Percentiles rank a stretch among this genome's conserved stretches.
Evolutionary conservation across 2,113 vertebrate species (phyloP).

Genomic region (Edolisoma coerulescens): DNA sequence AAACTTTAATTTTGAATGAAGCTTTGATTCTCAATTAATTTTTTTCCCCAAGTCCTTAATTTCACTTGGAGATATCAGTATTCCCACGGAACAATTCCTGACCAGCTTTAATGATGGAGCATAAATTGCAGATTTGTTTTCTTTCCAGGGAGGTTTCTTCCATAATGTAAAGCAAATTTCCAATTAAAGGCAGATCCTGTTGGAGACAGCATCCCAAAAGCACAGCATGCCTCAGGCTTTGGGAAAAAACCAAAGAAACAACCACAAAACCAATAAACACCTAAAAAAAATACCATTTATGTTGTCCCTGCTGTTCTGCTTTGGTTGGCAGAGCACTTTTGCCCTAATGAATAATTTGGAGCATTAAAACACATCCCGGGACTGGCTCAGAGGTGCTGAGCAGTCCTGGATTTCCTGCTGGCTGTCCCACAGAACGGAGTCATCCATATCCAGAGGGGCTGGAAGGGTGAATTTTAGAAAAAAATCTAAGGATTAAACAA

Average conservation of each 20-base stretch:
- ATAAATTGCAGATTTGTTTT: not conserved
- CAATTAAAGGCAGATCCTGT: not conserved
- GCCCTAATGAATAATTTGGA: not conserved
- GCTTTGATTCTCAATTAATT: not conserved
- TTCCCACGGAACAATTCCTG: not conserved
- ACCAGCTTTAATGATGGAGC: not conserved
- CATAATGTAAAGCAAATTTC: not conserved
- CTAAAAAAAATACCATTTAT: not conserved
- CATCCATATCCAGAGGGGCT: not conserved
- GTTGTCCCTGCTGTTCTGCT: not conserved
- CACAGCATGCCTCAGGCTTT: not conserved
- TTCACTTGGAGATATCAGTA: accelerated
- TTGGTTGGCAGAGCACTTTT: not conserved
- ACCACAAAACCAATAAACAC: not conserved
- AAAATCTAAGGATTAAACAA: not conserved
- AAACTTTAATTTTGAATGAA: not conserved
- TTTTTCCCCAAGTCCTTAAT: not conserved
- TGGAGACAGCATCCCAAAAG: not conserved
- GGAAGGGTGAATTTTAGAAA: not conserved
- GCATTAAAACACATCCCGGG: not conserved
- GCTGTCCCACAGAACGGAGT: accelerated
- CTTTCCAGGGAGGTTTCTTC: not conserved
- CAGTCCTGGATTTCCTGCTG: not conserved
- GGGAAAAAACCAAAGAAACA: not conserved
- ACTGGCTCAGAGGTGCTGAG: not conserved